phyloP scores from a whole-genome alignment of 2,888 invertebrate species.

The Callyntrura sp. region DNA sequence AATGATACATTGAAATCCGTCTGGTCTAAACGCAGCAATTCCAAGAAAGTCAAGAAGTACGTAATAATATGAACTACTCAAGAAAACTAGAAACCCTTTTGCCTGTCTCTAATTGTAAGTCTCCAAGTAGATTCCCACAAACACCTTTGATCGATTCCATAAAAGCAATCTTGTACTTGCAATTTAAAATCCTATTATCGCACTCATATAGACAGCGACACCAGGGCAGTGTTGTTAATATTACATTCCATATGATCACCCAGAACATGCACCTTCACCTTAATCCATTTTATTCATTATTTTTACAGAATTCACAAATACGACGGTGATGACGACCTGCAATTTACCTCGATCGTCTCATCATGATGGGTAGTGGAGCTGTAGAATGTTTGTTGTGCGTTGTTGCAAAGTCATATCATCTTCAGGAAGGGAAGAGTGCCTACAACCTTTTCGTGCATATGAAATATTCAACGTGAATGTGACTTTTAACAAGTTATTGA shows the following conservation, averaged over 20 bases:
- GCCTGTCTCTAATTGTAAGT: too few species aligned
- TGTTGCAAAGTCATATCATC: background rate
- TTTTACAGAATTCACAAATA: background rate
- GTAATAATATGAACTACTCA: background rate
- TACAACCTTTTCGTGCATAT: background rate
- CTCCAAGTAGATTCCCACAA: background rate
- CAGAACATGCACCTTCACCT: slow-evolving; percentile 59
- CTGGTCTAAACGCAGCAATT: background rate
- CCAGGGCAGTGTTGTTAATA: slow-evolving; percentile 49
- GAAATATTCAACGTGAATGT: background rate
- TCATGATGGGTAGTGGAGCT: background rate
- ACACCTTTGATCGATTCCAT: slow-evolving; percentile 24
- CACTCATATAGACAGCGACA: slow-evolving; percentile 4
- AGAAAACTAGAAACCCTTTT: background rate
- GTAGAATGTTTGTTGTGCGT: too few species aligned
- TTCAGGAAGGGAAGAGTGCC: background rate
- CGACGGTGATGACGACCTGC: background rate
- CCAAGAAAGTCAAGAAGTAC: slow-evolving; percentile 12
- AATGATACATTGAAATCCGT: background rate
- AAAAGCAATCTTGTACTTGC: slow-evolving; percentile 28
- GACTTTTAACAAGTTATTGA: slow-evolving; percentile 16
- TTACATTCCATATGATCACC: slow-evolving; percentile 41
- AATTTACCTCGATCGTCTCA: background rate
- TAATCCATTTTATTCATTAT: slow-evolving; percentile 50
- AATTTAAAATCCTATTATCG: slow-evolving; percentile 17